Percentiles rank a stretch among this genome's conserved stretches.
These are phyloP conservation scores for Mesochorus sp. DNA, from an alignment of 2,888 invertebrate species.

Conservation along the genomic window DNA sequence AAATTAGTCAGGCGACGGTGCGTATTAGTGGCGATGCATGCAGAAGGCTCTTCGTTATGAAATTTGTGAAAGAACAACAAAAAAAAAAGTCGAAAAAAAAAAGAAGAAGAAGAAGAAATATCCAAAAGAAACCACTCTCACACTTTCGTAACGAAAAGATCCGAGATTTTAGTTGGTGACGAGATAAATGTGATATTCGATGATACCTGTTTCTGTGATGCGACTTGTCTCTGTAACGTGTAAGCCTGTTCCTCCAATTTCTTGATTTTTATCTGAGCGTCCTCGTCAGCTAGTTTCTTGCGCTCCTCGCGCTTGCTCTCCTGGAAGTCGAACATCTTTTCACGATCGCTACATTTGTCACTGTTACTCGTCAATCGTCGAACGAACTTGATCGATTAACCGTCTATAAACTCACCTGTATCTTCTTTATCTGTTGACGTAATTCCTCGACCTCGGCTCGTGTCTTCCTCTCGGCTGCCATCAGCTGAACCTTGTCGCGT, in stretches of 20 bases:
- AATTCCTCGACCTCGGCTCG: slow-evolving; percentile 95
- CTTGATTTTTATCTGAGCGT: slow-evolving; percentile 96
- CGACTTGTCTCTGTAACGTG: slow-evolving; percentile 94
- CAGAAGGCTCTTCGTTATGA: slow-evolving; percentile 58
- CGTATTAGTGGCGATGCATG: slow-evolving; percentile 72
- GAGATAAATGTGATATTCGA: slow-evolving; percentile 50
- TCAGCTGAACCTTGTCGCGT: slow-evolving; percentile 96
- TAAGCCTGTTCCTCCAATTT: slow-evolving; percentile 96
- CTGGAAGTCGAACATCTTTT: slow-evolving; percentile 80
- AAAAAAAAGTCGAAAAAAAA: background rate
- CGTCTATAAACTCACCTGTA: slow-evolving; percentile 84
- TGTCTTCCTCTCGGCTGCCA: slow-evolving; percentile 96
- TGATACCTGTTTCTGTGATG: slow-evolving; percentile 90
- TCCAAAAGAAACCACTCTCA: background rate
- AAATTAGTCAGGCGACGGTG: slow-evolving; percentile 68
- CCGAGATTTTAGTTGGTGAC: background rate
- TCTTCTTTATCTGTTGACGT: slow-evolving; percentile 92
- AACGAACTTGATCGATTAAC: slow-evolving; percentile 25
- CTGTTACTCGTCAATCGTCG: slow-evolving; percentile 25
- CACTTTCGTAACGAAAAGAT: background rate
- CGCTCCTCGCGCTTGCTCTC: slow-evolving; percentile 96
- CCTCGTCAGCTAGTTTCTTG: slow-evolving; percentile 96
- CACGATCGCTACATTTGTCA: slow-evolving; percentile 51
- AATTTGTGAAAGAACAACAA: slow-evolving; percentile 1
- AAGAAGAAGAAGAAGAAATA: background rate